These are phyloP conservation scores for Aphelocoma californica DNA, from an alignment of 2,797 vertebrate species.

Conservation along the genomic window DNA sequence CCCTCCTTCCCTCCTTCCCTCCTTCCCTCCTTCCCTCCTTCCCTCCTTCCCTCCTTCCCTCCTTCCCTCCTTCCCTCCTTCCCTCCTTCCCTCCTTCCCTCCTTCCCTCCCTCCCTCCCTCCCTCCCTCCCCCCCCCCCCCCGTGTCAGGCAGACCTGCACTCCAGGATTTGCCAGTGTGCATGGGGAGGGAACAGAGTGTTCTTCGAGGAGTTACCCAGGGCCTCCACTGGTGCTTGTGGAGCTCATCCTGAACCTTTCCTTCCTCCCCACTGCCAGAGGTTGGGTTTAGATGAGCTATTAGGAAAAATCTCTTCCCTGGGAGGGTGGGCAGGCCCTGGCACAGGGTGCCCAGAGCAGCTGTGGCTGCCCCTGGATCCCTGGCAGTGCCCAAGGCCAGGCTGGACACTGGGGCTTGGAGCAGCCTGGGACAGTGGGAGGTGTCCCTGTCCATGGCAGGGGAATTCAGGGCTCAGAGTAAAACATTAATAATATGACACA, in stretches of 20 bases:
- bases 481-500: neutral
- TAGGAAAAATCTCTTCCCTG: neutral
- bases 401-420: neutral
- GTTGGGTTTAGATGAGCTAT: fast-evolving
- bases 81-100: too few relatives aligned
- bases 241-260: neutral
- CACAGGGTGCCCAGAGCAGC: neutral
- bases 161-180: fast-evolving
- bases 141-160: fast-evolving
- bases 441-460: neutral
- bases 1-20: too few relatives aligned
- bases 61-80: too few relatives aligned
- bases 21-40: too few relatives aligned
- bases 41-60: too few relatives aligned
- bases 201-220: fast-evolving
- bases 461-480: neutral
- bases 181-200: fast-evolving
- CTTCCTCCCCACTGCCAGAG: neutral
- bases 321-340: too few relatives aligned
- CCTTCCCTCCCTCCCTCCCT: too few relatives aligned
- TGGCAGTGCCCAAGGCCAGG: neutral
- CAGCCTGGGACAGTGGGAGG: neutral
- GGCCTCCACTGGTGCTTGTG: fast-evolving
- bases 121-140: neutral
- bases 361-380: neutral